Evolutionary conservation across 2,113 vertebrate genomes (phyloP), one percentile per base, ranked within the genome.

Genomic region (Cinclus mexicanus): DNA sequence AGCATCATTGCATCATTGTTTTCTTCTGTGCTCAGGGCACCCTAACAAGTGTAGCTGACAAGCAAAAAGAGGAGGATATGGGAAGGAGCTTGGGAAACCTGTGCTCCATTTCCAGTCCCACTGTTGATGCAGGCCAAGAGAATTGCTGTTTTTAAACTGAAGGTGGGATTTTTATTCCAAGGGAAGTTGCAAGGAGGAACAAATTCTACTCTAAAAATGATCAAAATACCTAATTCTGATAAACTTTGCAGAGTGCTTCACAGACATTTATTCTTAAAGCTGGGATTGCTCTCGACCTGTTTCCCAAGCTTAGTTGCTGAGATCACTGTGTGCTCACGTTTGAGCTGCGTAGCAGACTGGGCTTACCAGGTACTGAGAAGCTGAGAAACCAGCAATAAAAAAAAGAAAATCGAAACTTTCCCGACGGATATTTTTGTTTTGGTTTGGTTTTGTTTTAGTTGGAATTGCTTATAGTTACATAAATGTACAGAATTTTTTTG

Each of bases 31-130:
- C 35, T 31, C 8, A 23, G 7, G 35, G 19, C 26, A 26, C 39
- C 37, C 6, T 50, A 19, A 21, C 18, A 53, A 46, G 25, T 21
- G 41, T 37, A n/a, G 17, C 9, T 95, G 29, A 35, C 24, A 67
- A 44, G 29, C 21, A 59, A 14, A 11, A 18, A 44, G 16, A 55
- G 31, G 41, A 77, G 26, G 35, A 16, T 84, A 35, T 87, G 44
- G 12, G 56, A 39, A 65, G 31, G 57, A 77, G 49, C 29, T 60
- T 76, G 50, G 44, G 67, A 92, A 85, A 83, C 33, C 14, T 28
- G 20, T 37, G 37, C 39, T 87, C 7, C 0, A 0, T 86, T 91
- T 77, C 64, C 2, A 2, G 21, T 77, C 67, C 31, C 1, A 1
- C 59, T 90, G 11, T 35, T 52, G 28, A 18, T 50, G 21, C 41